Conservation (phyloP, 2,113 vertebrate species). For the Pycnonotus jocosus region DNA sequence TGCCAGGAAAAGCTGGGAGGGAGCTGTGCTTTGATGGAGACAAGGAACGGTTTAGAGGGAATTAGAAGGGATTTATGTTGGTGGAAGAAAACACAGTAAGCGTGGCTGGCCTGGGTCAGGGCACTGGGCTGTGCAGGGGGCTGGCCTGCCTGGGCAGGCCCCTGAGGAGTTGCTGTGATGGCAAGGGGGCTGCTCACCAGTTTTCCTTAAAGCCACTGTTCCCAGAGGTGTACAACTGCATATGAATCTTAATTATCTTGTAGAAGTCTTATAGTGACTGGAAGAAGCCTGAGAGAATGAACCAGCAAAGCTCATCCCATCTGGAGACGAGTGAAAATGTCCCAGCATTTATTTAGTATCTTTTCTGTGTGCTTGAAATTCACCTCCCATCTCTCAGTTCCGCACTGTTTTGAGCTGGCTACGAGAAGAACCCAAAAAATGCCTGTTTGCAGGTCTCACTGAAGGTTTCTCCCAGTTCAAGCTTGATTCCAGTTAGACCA, state of each 20-base stretch:
- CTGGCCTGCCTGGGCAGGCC: accelerated
- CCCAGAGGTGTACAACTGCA: neutral
- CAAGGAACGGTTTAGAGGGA: slow-evolving; percentile 14
- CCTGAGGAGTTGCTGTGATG: neutral
- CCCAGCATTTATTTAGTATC: neutral
- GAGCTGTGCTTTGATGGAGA: neutral
- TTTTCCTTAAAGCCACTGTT: neutral
- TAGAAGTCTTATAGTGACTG: neutral
- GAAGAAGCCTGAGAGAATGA: neutral
- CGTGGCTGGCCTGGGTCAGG: neutral
- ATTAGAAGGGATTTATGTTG: slow-evolving; percentile 30
- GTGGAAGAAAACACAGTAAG: neutral
- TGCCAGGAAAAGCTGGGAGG: neutral
- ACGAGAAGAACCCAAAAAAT: neutral
- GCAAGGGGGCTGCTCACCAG: neutral
- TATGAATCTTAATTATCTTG: neutral
- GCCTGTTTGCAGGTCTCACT: neutral
- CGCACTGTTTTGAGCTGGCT: neutral
- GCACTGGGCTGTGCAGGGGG: neutral
- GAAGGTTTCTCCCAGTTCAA: neutral
- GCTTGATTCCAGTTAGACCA: neutral
- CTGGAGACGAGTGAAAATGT: neutral
- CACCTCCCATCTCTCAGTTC: neutral
- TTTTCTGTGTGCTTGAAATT: neutral
- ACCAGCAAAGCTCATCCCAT: neutral